Evolutionary conservation across 2,113 vertebrate genomes (phyloP).

Genomic region (Pelmatolapia mariae): DNA sequence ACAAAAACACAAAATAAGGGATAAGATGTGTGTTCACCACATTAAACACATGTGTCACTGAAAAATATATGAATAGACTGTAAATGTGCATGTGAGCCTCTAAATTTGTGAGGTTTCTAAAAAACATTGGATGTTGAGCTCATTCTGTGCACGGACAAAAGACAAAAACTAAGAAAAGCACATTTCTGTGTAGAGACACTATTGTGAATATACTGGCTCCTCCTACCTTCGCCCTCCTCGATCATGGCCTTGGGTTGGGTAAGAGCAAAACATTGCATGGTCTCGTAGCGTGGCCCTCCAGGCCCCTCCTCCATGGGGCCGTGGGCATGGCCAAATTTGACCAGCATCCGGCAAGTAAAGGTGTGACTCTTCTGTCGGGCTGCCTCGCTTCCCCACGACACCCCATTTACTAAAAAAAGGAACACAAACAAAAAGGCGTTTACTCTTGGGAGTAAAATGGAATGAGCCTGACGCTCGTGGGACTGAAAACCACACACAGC

Average conservation of each 20-base stretch:
- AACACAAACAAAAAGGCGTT: background rate
- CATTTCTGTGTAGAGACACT: background rate
- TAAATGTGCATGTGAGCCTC: background rate
- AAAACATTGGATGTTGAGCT: background rate
- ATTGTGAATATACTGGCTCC: background rate
- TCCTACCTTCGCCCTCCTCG: slow-evolving; percentile 90
- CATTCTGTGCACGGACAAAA: background rate
- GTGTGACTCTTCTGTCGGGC: slow-evolving; percentile 95
- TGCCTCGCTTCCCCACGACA: slow-evolving; percentile 87
- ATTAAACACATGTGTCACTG: background rate
- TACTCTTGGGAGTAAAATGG: background rate
- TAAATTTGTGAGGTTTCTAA: background rate
- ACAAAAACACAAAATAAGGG: background rate
- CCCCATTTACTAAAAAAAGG: slow-evolving; percentile 79
- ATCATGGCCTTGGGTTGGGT: slow-evolving; percentile 97
- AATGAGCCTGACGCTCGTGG: background rate
- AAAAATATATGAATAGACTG: background rate
- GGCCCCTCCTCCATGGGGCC: slow-evolving; percentile 76
- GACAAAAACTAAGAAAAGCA: background rate
- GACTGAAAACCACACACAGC: background rate
- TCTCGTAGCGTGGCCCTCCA: slow-evolving; percentile 85
- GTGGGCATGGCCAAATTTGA: slow-evolving; percentile 80
- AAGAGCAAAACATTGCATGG: slow-evolving; percentile 98
- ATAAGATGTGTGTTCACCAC: background rate
- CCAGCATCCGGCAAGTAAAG: slow-evolving; percentile 94